A percentile compares a stretch with the other conserved stretches of the same genome.
Evolutionary conservation across 2,888 invertebrate species (phyloP).

Genomic region (Lasioglossum leucozonium): DNA sequence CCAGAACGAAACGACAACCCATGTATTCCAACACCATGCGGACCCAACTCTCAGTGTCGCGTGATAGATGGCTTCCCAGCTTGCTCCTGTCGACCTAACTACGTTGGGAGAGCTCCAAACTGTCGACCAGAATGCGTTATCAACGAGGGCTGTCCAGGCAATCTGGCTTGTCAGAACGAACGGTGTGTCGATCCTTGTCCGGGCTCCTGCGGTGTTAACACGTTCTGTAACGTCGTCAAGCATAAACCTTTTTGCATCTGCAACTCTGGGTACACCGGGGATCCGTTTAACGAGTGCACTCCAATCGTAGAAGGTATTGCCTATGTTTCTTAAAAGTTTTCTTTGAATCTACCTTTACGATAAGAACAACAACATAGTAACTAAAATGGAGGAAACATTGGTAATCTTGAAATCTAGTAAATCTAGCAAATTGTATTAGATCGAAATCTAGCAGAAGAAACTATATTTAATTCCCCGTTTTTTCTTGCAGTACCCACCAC

Average conservation of each 20-base stretch:
- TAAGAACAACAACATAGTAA: too few relatives aligned
- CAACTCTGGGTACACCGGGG: slow-evolving; percentile 91
- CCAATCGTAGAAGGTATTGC: slow-evolving; percentile 80
- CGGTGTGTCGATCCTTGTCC: slow-evolving; percentile 93
- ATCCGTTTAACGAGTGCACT: slow-evolving; percentile 92
- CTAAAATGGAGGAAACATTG: background rate
- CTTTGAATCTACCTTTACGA: too few relatives aligned
- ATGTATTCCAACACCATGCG: slow-evolving; percentile 93
- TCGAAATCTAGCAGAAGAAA: background rate
- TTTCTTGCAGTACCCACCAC: slow-evolving; percentile 85
- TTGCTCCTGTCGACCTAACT: slow-evolving; percentile 92
- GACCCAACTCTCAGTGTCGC: slow-evolving; percentile 93
- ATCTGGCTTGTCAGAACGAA: slow-evolving; percentile 93
- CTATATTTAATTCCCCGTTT: background rate
- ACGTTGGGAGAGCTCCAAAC: slow-evolving; percentile 93
- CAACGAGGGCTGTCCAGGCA: slow-evolving; percentile 93
- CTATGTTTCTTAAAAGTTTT: background rate
- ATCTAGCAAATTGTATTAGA: background rate
- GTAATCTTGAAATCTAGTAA: background rate
- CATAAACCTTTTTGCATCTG: slow-evolving; percentile 95
- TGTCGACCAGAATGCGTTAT: slow-evolving; percentile 94
- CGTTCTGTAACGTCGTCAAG: slow-evolving; percentile 92
- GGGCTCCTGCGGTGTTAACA: slow-evolving; percentile 92
- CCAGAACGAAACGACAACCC: slow-evolving; percentile 88
- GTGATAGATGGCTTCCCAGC: slow-evolving; percentile 91